A percentile compares a stretch with the other conserved stretches of the same genome.
Conservation (phyloP, 2,113 vertebrate species). For the Anas platyrhynchos region DNA sequence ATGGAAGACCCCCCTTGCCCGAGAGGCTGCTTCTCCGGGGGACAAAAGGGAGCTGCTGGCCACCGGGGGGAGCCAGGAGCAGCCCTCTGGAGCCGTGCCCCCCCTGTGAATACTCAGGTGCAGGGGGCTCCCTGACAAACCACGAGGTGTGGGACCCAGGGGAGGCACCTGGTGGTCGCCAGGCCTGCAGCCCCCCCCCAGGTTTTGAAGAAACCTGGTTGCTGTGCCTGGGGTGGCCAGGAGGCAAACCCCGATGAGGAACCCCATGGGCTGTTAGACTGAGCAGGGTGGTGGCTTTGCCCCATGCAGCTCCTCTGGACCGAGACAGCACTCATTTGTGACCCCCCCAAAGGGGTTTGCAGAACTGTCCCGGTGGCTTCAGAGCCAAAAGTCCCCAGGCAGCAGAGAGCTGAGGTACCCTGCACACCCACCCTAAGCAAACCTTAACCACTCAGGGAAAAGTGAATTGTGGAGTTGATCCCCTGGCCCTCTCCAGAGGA, state of each 20-base stretch:
- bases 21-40: not conserved
- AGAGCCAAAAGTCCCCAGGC: not conserved
- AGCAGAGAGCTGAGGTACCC: not conserved
- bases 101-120: not conserved
- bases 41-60: not conserved
- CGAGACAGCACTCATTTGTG: not conserved
- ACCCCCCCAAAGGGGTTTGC: not conserved
- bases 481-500: not conserved
- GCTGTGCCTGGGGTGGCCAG: not conserved
- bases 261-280: accelerated
- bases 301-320: accelerated
- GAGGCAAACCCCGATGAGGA: not conserved
- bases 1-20: not conserved
- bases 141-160: not conserved
- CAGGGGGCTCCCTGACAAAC: not conserved
- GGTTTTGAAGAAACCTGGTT: not conserved
- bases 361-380: not conserved
- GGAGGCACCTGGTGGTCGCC: not conserved
- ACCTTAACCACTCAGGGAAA: not conserved
- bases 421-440: not conserved
- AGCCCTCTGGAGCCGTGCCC: not conserved
- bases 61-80: not conserved
- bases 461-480: not conserved
- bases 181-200: too few relatives aligned
- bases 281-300: not conserved